Percentiles rank a stretch among this genome's conserved stretches.
Conservation (phyloP, 2,797 vertebrate genomes). For the Tachyglossus aculeatus region DNA sequence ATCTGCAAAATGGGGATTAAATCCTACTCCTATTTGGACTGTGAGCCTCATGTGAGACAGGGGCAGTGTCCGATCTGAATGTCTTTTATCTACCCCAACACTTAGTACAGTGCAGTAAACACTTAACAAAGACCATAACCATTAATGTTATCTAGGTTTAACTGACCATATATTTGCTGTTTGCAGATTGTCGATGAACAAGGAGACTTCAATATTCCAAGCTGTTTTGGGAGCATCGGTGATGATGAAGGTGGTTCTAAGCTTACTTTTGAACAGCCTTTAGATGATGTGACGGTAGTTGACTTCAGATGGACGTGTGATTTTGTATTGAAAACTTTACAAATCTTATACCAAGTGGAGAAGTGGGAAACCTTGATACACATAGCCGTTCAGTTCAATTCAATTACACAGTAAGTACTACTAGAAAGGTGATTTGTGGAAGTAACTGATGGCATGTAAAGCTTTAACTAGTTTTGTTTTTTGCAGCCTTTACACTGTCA, state of each 20-base stretch:
- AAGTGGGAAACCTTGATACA: conserved; percentile 91
- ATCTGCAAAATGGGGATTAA: no score
- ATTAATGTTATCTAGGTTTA: background rate
- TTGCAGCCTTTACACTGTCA: no score
- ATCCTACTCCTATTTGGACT: no score
- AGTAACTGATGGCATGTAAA: no score
- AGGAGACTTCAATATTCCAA: conserved; percentile 78
- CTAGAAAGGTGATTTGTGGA: background rate
- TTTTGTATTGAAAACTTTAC: conserved; percentile 85
- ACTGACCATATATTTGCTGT: conserved; percentile 19
- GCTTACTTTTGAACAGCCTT: conserved; percentile 77
- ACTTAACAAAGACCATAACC: no score
- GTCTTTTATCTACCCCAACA: no score
- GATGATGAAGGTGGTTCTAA: conserved; percentile 80
- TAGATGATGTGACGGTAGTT: conserved; percentile 83
- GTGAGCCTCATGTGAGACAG: no score
- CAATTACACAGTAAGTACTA: conserved; percentile 79
- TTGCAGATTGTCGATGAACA: conserved; percentile 77
- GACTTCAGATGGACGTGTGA: conserved; percentile 85
- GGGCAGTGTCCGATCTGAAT: no score
- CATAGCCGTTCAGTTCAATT: conserved; percentile 88
- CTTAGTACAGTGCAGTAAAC: no score
- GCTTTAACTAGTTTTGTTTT: no score
- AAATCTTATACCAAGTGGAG: conserved; percentile 81
- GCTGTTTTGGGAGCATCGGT: conserved; percentile 75